Base-by-base conservation (phyloP, 2,113 vertebrate genomes). In the Lepisosteus oculatus region DNA sequence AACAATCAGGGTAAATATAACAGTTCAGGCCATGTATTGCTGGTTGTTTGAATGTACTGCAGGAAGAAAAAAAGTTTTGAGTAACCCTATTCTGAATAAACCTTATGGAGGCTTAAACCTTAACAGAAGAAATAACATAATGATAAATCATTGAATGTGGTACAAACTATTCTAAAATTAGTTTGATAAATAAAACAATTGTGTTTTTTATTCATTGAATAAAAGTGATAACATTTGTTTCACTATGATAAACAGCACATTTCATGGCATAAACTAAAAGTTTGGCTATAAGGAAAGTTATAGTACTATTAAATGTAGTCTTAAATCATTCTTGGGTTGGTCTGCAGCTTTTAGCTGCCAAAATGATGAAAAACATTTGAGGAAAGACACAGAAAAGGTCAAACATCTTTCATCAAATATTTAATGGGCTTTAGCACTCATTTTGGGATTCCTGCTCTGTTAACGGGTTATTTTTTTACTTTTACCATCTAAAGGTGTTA, bases 241-340 rank as follows among this genome's bases (percentile, higher is more conserved):
- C 29, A 29, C 29, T 29, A 2, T 1, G 29, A 29, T 29, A 29
- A 68, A 55, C 45, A 42, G 7, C 70, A 71, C 55, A 51, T 54
- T 55, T 62, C 55, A 8, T 45, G 57, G 43, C 43, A 65, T 9
- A 41, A 65, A 70, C 41, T 77, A 55, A 72, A 73, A 74, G 72
- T 79, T 79, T 76, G 61, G 66, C 76, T 75, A 71, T 76, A 68
- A 73, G 75, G 71, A 70, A 68, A 62, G 74, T 71, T 64, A 71
- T 71, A 42, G 41, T 69, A 8, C 45, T 44, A 42, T 51, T 63
- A 69, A 69, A 64, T 64, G 59, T 54, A 43, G 8, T 64, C 12
- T 63, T 6, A 57, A 64, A 74, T 62, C 63, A n/a, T 41, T 68
- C 44, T 73, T 29, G 55, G 59, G 61, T 55, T 54, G 61, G n/a